phyloP scores from a whole-genome alignment of 1,140 invertebrate genomes.

The Caenorhabditis brenneri region DNA sequence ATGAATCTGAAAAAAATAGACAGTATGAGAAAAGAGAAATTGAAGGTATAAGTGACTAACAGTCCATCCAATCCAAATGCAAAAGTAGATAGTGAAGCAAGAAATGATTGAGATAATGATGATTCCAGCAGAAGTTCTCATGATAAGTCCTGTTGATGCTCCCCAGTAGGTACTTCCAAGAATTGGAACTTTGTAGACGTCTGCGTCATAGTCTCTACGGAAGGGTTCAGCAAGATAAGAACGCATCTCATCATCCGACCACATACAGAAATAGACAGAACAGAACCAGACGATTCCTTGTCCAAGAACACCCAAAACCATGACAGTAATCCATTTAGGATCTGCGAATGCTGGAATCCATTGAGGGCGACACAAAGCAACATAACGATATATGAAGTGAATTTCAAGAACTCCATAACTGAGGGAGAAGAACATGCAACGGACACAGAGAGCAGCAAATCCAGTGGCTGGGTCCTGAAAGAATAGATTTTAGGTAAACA shows the following conservation, averaged over 20 bases:
- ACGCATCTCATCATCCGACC: slow-evolving; percentile 13
- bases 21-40: too few relatives aligned
- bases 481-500: not conserved
- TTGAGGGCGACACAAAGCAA: slow-evolving; percentile 8
- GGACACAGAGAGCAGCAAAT: slow-evolving; percentile 24
- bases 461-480: slow-evolving; percentile 6
- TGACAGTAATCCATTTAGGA: not conserved
- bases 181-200: slow-evolving; percentile 15
- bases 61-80: slow-evolving; percentile 22
- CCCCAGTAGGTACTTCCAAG: slow-evolving; percentile 24
- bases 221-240: not conserved
- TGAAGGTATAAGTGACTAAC: not conserved
- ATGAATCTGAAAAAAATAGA: slow-evolving; percentile 34
- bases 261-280: slow-evolving; percentile 18
- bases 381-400: slow-evolving; percentile 16
- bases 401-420: slow-evolving; percentile 30
- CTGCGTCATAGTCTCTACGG: not conserved
- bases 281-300: slow-evolving; percentile 32
- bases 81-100: slow-evolving; percentile 15
- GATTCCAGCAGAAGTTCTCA: not conserved
- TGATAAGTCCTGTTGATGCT: not conserved
- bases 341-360: not conserved
- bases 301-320: not conserved
- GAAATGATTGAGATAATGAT: slow-evolving; percentile 16
- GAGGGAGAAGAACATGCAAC: slow-evolving; percentile 6